Evolutionary conservation across 2,888 invertebrate species (phyloP).

Genomic region (Endomychus coccineus): DNA sequence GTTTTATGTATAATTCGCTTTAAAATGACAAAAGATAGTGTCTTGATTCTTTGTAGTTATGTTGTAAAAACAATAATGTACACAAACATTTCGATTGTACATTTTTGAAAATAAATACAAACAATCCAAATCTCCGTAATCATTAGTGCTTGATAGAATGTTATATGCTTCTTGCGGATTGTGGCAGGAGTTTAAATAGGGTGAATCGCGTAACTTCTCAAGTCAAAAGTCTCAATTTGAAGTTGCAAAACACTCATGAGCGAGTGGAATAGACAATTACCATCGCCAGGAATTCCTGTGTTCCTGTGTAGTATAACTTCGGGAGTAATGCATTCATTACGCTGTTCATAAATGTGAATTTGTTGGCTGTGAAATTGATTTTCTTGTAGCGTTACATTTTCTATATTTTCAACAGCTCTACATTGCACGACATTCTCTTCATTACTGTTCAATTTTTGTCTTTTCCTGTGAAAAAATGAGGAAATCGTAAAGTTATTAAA

Average conservation of each 20-base stretch:
- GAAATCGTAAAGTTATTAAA: too few species aligned
- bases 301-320: constrained; percentile 30
- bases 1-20: constrained; percentile 17
- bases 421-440: too few species aligned
- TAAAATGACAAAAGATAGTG: constrained; percentile 32
- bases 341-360: constrained; percentile 24
- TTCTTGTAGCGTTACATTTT: too few species aligned
- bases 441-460: too few species aligned
- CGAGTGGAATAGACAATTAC: constrained; percentile 28
- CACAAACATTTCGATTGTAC: constrained; percentile 36
- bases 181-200: constrained; percentile 34
- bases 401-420: too few species aligned
- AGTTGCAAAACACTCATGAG: constrained; percentile 33
- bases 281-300: constrained; percentile 29
- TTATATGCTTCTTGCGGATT: constrained; percentile 30
- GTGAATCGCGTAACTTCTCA: constrained; percentile 33
- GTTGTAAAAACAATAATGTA: constrained; percentile 31
- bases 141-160: constrained; percentile 17
- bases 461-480: too few species aligned
- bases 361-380: constrained; percentile 21
- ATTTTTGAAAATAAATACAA: constrained; percentile 27
- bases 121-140: constrained; percentile 6
- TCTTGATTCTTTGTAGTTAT: constrained; percentile 29
- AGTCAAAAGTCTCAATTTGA: constrained; percentile 31
- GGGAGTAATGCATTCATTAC: constrained; percentile 28